Base-by-base conservation (phyloP, 2,888 invertebrate species). In the Drosophila suboccidentalis region DNA sequence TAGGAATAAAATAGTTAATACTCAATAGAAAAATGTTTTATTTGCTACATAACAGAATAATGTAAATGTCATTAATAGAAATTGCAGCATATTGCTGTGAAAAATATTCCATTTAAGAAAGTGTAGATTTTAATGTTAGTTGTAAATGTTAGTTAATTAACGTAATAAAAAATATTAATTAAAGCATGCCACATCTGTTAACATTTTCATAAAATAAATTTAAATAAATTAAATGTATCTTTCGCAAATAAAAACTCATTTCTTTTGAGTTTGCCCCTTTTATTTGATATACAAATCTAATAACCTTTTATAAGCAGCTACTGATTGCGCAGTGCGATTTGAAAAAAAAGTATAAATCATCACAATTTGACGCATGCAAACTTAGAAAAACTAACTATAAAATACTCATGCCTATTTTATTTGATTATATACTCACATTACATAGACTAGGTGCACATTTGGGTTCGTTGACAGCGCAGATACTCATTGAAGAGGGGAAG, bases 391-490 rank as follows among this genome's bases (percentile, higher is more conserved):
- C 38, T 5, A 34, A 8, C 26, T 22, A 34, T 8, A 8, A 38
- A 15, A 50, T 26, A 43, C n/a, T 4, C 38, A 71, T 51, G 70
- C 65, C 17, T n/a, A 15, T 38, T 38, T 36, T 29, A n/a, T 29
- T 10, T 3, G 9, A 9, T 34, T 41, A 63, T 39, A 67, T 78
- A 77, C 77, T 77, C 71, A 77, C 77, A 70, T 51, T 51, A 53
- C 50, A 62, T 60, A 29, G 15, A 17, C 29, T 36, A 22, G 8
- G n/a, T 38, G 49, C 65, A 44, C 34, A 46, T 44, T 44, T 58
- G 22, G 44, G 36, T 46, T 50, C 58, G 64, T 64, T 63, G 57
- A 61, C 39, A 46, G 39, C 47, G 66, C 38, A 32, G 59, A n/a
- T 22, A 32, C 34, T 46, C 26, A 49, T 57, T 34, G 32, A 44